These are phyloP conservation scores for Cydia splendana DNA, from an alignment of 1,140 invertebrate species.

Conservation along the genomic window DNA sequence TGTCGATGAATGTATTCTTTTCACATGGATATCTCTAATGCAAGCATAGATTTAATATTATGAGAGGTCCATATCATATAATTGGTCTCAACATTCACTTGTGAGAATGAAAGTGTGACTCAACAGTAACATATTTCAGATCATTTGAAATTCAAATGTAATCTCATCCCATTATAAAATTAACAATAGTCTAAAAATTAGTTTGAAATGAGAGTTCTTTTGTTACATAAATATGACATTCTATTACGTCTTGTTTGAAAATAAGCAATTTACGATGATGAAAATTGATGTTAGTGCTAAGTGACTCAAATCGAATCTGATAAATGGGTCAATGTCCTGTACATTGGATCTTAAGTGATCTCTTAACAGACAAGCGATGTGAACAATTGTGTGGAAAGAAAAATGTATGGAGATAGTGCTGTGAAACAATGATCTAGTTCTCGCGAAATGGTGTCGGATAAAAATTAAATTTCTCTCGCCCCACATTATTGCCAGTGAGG, in stretches of 20 bases:
- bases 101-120: slow-evolving; percentile 38
- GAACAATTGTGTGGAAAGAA: slow-evolving; percentile 9
- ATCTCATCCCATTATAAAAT: slow-evolving; percentile 30
- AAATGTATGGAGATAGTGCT: slow-evolving; percentile 19
- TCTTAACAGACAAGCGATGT: slow-evolving; percentile 40
- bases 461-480: slow-evolving; percentile 20
- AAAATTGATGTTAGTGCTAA: slow-evolving; percentile 41
- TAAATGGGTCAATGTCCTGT: slow-evolving; percentile 62
- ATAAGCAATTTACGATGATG: slow-evolving; percentile 14
- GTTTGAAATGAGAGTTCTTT: slow-evolving; percentile 10
- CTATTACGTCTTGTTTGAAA: slow-evolving; percentile 12
- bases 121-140: slow-evolving; percentile 39
- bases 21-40: not conserved
- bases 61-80: slow-evolving; percentile 19
- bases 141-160: slow-evolving; percentile 46
- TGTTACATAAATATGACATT: slow-evolving; percentile 15
- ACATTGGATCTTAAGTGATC: slow-evolving; percentile 50
- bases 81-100: slow-evolving; percentile 28
- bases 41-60: slow-evolving; percentile 6
- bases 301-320: slow-evolving; percentile 53
- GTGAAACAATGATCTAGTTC: slow-evolving; percentile 2
- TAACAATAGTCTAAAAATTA: slow-evolving; percentile 10
- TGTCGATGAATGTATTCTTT: not conserved
- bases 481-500: slow-evolving; percentile 2
- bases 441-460: slow-evolving; percentile 3